Conservation (phyloP, 2,113 vertebrate species). For the Glaucomys volans region DNA sequence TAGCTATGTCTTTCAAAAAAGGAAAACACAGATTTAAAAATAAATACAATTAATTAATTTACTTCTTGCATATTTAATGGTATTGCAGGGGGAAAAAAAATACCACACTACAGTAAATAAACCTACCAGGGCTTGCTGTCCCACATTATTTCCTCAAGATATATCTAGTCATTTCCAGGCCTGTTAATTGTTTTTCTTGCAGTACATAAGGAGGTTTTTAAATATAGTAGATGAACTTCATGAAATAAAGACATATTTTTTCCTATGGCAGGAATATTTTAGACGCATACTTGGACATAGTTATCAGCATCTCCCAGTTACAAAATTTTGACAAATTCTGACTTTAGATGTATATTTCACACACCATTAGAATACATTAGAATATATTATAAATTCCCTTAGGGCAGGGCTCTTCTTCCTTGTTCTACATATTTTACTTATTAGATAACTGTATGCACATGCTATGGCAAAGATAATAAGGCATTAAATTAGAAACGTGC, state of each 20-base stretch:
- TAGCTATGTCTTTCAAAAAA: background rate
- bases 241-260: constrained; percentile 69
- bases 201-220: constrained; percentile 52
- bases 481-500: constrained; percentile 80
- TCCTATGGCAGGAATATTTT: constrained; percentile 70
- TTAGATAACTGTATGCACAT: constrained; percentile 76
- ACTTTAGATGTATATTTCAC: constrained; percentile 82
- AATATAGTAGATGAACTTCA: background rate
- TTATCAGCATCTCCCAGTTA: constrained; percentile 80
- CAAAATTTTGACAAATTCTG: constrained; percentile 82
- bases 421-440: constrained; percentile 82
- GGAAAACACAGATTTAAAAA: background rate
- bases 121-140: background rate
- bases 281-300: constrained; percentile 57
- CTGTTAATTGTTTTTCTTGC: constrained; percentile 59
- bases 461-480: constrained; percentile 80
- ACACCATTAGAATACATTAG: constrained; percentile 84
- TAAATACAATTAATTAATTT: constrained; percentile 41
- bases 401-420: constrained; percentile 68
- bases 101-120: background rate
- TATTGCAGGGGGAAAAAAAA: background rate
- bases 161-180: constrained; percentile 3
- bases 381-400: constrained; percentile 82
- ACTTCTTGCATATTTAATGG: background rate
- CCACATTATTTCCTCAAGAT: constrained; percentile 38